Conservation (phyloP, 2,797 vertebrate species). For the Hydrolagus colliei region DNA sequence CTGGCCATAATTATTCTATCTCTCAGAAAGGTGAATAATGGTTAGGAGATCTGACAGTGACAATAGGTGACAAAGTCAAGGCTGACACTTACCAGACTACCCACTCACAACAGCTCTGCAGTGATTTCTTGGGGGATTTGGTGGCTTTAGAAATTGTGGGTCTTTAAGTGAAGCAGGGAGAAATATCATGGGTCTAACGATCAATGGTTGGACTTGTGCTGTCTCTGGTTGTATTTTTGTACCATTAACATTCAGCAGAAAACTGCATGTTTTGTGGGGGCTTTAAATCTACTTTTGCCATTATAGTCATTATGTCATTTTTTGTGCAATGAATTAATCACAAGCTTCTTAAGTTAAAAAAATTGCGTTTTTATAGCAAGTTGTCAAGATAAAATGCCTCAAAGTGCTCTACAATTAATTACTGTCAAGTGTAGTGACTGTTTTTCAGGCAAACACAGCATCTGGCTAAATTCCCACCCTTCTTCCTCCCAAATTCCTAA, state of each 20-base stretch:
- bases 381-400: too few relatives aligned
- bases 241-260: background rate
- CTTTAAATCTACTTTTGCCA: background rate
- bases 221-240: background rate
- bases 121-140: background rate
- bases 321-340: constrained; percentile 19
- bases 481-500: too few relatives aligned
- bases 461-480: too few relatives aligned
- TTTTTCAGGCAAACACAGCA: too few relatives aligned
- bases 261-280: background rate
- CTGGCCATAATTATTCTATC: background rate
- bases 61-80: constrained; percentile 8
- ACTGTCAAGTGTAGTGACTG: too few relatives aligned
- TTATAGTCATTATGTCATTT: background rate
- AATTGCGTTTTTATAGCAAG: too few relatives aligned
- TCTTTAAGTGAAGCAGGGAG: background rate
- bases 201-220: background rate
- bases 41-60: constrained; percentile 19
- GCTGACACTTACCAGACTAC: constrained; percentile 14
- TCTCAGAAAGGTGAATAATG: background rate
- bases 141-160: background rate
- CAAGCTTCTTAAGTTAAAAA: background rate
- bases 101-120: background rate
- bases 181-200: constrained; percentile 2
- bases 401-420: too few relatives aligned